A percentile compares a stretch with the other conserved stretches of the same genome.
These are phyloP conservation scores for Falcunculus frontatus DNA, from an alignment of 2,113 vertebrate species.

Conservation along the genomic window DNA sequence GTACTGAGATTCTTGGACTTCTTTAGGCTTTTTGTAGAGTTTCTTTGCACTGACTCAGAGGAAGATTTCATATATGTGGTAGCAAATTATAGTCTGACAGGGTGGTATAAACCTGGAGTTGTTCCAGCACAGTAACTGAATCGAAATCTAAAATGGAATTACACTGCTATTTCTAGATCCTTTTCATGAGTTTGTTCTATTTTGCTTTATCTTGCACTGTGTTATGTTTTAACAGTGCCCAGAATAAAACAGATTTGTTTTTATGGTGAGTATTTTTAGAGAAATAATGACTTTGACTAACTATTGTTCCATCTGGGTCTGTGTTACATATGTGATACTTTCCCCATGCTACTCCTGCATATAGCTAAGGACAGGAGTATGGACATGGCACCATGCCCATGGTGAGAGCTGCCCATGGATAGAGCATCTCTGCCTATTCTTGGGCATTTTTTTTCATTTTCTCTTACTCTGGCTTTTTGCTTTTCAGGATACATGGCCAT, in stretches of 20 bases:
- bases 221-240: background rate
- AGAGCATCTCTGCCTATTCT: background rate
- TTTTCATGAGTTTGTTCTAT: background rate
- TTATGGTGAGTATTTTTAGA: conserved; percentile 29
- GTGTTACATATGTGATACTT: background rate
- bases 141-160: background rate
- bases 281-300: background rate
- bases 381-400: accelerated
- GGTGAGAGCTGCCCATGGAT: background rate
- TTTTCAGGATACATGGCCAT: background rate
- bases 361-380: background rate
- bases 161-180: background rate
- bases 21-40: background rate
- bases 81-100: background rate
- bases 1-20: conserved; percentile 17
- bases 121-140: background rate
- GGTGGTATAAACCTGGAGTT: background rate
- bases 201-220: background rate
- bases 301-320: conserved; percentile 45
- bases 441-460: background rate
- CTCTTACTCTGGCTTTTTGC: background rate
- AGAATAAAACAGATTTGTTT: conserved; percentile 24
- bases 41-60: background rate
- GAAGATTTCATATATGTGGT: background rate
- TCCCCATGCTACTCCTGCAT: background rate